Evolutionary conservation across 2,888 invertebrate species (phyloP).

Genomic region (Empis livida): DNA sequence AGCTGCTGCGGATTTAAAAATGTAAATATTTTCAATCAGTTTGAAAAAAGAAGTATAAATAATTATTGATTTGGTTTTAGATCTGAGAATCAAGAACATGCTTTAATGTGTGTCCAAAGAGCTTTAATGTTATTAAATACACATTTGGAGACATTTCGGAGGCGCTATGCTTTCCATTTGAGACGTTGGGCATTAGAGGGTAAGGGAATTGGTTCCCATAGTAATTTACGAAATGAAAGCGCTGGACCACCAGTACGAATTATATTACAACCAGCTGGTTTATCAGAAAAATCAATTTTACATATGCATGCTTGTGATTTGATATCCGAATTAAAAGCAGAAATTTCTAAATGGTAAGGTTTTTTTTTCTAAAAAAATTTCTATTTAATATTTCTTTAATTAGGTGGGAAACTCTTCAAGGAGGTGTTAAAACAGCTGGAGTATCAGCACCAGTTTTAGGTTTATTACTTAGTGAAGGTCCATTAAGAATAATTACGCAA

Average conservation of each 20-base stretch:
- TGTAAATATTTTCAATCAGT: conserved; percentile 15
- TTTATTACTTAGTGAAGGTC: conserved; percentile 64
- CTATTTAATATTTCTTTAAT: background rate
- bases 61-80: conserved; percentile 14
- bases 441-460: conserved; percentile 45
- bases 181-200: conserved; percentile 81
- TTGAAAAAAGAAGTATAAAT: background rate
- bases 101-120: conserved; percentile 78
- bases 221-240: conserved; percentile 37
- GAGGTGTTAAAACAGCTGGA: conserved; percentile 25
- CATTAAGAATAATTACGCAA: conserved; percentile 82
- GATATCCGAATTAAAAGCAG: conserved; percentile 83
- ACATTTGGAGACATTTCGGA: conserved; percentile 83
- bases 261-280: conserved; percentile 77
- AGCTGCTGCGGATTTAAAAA: conserved; percentile 58
- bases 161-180: conserved; percentile 77
- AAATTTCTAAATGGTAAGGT: conserved; percentile 74
- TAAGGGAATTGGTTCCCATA: conserved; percentile 63
- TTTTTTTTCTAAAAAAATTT: background rate
- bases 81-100: conserved; percentile 51
- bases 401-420: conserved; percentile 55
- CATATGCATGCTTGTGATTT: conserved; percentile 75
- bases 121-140: conserved; percentile 78
- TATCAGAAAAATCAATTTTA: conserved; percentile 70
- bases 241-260: conserved; percentile 59